Evolutionary conservation across 2,113 vertebrate species (phyloP).

Genomic region (Pogonocichla stellata): DNA sequence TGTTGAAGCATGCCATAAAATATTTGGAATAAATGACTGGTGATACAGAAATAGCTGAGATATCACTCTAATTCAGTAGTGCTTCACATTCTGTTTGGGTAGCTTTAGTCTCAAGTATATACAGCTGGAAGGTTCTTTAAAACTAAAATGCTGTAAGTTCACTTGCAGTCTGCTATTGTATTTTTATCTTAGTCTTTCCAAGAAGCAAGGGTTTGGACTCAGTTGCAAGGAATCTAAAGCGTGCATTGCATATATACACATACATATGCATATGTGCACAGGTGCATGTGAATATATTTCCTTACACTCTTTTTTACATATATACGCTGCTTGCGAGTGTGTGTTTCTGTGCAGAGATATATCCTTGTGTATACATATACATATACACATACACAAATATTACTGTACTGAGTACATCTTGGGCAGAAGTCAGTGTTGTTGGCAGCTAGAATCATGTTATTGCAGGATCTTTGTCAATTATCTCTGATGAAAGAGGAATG

Average conservation of each 20-base stretch:
- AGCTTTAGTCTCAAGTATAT: background rate
- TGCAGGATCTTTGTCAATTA: background rate
- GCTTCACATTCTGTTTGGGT: background rate
- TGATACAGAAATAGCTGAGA: conserved; percentile 24
- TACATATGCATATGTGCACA: fast-evolving
- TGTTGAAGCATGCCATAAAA: conserved; percentile 1
- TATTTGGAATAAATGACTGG: conserved; percentile 2
- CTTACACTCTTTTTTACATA: background rate
- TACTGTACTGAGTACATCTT: background rate
- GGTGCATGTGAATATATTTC: background rate
- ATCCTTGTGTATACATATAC: background rate
- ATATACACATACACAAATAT: background rate
- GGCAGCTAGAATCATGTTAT: background rate
- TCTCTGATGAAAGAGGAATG: background rate
- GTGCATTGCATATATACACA: background rate
- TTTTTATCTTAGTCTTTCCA: conserved; percentile 24
- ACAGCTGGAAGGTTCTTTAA: background rate
- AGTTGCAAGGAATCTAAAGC: background rate
- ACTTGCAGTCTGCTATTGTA: background rate
- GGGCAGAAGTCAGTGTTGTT: background rate
- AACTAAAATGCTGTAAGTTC: background rate
- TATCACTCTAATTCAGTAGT: background rate
- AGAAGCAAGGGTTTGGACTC: background rate
- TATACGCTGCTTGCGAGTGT: fast-evolving
- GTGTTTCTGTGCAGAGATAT: background rate